Percentiles rank a stretch among this genome's conserved stretches.
These are phyloP conservation scores for Champsocephalus esox DNA, from an alignment of 2,797 vertebrate genomes.

Conservation along the genomic window DNA sequence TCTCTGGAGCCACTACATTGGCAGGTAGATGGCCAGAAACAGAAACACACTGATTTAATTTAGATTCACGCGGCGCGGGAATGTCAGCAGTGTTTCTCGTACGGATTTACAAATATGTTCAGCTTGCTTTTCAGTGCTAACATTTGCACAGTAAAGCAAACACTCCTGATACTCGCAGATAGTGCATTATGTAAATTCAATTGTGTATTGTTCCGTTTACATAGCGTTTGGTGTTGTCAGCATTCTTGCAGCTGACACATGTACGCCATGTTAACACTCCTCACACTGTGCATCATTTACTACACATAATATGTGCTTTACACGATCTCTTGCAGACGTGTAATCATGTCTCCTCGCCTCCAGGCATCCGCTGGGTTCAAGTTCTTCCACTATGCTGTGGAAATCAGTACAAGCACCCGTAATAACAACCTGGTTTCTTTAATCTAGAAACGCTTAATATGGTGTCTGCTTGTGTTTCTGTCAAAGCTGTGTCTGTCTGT, in stretches of 20 bases:
- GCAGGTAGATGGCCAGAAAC: conserved; percentile 2
- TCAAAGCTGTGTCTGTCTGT: neutral
- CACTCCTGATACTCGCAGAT: neutral
- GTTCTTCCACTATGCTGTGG: neutral
- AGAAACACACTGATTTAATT: conserved; percentile 37
- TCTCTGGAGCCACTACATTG: conserved; percentile 1
- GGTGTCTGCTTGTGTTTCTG: neutral
- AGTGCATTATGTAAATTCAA: neutral
- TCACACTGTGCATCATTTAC: neutral
- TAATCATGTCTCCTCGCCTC: too few relatives aligned
- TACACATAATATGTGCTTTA: neutral
- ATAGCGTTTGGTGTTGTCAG: neutral
- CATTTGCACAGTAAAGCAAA: neutral
- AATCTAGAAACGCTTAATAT: neutral
- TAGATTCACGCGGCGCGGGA: conserved; percentile 31
- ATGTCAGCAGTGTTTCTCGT: neutral
- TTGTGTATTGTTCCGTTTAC: neutral
- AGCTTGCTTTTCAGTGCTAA: neutral
- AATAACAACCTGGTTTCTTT: neutral
- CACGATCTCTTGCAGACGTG: too few relatives aligned
- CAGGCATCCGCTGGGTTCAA: neutral
- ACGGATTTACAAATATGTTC: too few relatives aligned
- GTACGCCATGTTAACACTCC: too few relatives aligned
- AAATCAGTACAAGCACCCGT: neutral
- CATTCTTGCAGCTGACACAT: neutral